Conservation (phyloP, 2,888 invertebrate species). For the Drosophila rubida region DNA sequence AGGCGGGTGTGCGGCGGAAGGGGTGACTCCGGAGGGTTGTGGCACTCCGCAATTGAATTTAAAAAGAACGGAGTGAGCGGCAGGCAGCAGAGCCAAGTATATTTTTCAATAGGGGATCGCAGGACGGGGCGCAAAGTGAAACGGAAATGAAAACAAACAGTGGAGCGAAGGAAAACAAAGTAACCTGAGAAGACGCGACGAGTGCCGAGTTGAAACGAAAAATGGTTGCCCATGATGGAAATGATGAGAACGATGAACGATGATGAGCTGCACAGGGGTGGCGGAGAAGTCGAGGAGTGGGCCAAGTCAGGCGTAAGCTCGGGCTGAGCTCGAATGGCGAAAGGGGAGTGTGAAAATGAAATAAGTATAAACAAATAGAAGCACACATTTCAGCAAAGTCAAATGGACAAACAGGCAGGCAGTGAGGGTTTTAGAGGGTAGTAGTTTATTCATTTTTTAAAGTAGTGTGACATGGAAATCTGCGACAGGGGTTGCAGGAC, state of each 20-base stretch:
- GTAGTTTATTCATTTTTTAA: conserved; percentile 29
- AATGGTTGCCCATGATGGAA: conserved; percentile 36
- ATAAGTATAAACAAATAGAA: conserved; percentile 77
- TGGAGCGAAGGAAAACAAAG: conserved; percentile 70
- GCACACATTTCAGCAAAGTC: conserved; percentile 56
- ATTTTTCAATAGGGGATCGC: conserved; percentile 67
- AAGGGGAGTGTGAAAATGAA: conserved; percentile 73
- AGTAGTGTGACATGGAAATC: conserved; percentile 14
- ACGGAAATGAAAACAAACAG: conserved; percentile 77
- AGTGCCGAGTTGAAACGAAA: conserved; percentile 63
- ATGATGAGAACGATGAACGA: conserved; percentile 28
- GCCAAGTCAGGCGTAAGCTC: conserved; percentile 22
- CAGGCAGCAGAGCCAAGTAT: conserved; percentile 50
- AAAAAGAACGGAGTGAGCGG: conserved; percentile 29
- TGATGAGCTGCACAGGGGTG: conserved; percentile 24
- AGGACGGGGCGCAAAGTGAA: conserved; percentile 69
- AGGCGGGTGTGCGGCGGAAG: conserved; percentile 52
- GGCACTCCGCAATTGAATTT: conserved; percentile 76
- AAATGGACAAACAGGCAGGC: conserved; percentile 45
- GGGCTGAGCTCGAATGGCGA: conserved; percentile 33
- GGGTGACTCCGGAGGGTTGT: conserved; percentile 58
- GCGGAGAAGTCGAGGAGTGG: background rate
- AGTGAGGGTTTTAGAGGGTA: conserved; percentile 10
- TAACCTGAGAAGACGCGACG: conserved; percentile 69
- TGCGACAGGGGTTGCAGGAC: background rate